These are phyloP conservation scores for Pomatorhinus ruficollis DNA, from an alignment of 2,113 vertebrate genomes.

Conservation along the genomic window DNA sequence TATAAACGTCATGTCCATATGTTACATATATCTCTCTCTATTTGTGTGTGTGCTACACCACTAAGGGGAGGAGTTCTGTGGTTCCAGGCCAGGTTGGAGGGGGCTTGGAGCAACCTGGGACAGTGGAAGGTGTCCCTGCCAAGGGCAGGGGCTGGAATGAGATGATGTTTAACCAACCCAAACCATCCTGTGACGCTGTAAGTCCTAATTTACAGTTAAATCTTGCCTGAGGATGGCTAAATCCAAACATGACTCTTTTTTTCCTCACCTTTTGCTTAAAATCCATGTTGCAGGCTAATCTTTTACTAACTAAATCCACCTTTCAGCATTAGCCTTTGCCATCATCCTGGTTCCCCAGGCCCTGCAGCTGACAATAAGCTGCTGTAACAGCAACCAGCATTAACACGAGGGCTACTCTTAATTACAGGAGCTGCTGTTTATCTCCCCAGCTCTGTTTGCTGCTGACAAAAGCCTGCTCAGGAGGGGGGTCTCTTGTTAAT, in stretches of 20 bases:
- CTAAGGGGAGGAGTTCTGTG: neutral
- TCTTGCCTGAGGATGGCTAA: neutral
- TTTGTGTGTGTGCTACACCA: neutral
- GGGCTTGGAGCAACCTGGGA: neutral
- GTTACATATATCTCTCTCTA: rapidly evolving
- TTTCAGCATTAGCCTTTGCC: neutral
- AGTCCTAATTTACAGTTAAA: neutral
- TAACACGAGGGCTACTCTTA: neutral
- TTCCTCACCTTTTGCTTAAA: neutral
- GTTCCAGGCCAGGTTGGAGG: rapidly evolving
- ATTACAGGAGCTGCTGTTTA: neutral
- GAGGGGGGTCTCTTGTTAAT: neutral
- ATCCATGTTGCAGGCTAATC: neutral
- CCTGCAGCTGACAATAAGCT: neutral
- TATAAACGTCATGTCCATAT: rapidly evolving
- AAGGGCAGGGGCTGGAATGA: neutral
- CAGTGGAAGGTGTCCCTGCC: neutral
- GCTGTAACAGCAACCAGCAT: neutral
- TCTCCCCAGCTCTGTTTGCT: neutral
- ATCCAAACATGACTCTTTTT: rapidly evolving
- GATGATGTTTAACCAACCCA: neutral
- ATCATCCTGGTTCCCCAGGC: neutral
- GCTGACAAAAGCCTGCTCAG: neutral
- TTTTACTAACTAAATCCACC: neutral
- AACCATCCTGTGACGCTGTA: neutral